These are phyloP conservation scores for Neocrepidodera transversa DNA, from an alignment of 2,888 invertebrate species.

Conservation along the genomic window DNA sequence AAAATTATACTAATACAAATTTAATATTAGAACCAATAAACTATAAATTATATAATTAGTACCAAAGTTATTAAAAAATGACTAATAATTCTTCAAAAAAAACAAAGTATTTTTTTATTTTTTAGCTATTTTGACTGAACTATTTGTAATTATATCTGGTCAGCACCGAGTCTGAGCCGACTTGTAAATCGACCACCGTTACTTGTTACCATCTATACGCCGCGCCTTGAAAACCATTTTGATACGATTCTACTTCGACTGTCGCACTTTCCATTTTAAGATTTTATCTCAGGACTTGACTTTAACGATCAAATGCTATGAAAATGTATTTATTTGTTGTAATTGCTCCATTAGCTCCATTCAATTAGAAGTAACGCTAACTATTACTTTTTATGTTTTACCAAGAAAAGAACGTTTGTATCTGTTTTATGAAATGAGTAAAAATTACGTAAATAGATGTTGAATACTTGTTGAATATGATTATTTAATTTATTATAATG, in stretches of 20 bases:
- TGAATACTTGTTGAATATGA: no score
- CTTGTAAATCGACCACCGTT: slow-evolving; percentile 39
- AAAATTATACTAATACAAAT: no score
- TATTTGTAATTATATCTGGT: slow-evolving; percentile 51
- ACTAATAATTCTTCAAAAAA: no score
- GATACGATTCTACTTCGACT: slow-evolving; percentile 31
- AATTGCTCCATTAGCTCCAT: slow-evolving; percentile 33
- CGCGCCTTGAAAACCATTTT: slow-evolving; percentile 34
- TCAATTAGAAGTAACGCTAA: slow-evolving; percentile 21
- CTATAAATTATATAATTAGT: no score
- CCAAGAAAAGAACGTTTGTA: neutral
- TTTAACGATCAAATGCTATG: slow-evolving; percentile 29
- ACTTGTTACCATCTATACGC: slow-evolving; percentile 30
- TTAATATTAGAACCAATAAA: no score
- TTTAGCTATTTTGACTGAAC: slow-evolving; percentile 6
- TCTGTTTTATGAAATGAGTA: no score
- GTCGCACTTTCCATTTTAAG: slow-evolving; percentile 31
- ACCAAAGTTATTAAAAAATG: no score
- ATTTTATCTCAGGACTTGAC: slow-evolving; percentile 18
- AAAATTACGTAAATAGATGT: no score
- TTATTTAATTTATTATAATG: no score
- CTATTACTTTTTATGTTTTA: slow-evolving; percentile 20
- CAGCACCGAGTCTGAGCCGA: slow-evolving; percentile 43
- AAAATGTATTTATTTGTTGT: slow-evolving; percentile 30
- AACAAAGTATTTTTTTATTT: no score